Evolutionary conservation across 2,797 vertebrate genomes (phyloP).

Genomic region (Loriculus beryllinus): DNA sequence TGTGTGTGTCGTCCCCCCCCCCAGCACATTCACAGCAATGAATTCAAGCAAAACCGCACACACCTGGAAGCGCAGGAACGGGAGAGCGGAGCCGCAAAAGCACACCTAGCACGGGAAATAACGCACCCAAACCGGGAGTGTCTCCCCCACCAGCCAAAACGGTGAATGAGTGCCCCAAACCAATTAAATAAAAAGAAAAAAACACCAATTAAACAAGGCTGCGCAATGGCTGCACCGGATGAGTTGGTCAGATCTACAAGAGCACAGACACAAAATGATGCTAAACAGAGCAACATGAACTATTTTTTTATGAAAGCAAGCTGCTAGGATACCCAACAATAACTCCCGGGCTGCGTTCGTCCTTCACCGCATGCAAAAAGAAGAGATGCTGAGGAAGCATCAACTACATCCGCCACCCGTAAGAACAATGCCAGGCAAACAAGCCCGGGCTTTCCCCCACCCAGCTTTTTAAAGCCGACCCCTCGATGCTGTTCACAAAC

Average conservation of each 20-base stretch:
- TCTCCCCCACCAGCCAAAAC: background rate
- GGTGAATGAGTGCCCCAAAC: background rate
- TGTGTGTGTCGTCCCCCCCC: background rate
- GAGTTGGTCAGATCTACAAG: background rate
- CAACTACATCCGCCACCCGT: background rate
- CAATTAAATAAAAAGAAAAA: background rate
- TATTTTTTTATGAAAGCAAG: background rate
- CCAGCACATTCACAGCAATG: background rate
- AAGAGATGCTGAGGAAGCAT: background rate
- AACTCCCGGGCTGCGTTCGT: background rate
- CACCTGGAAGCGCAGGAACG: background rate
- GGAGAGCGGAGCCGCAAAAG: background rate
- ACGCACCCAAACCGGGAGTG: background rate
- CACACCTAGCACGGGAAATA: slow-evolving; percentile 5
- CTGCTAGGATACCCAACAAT: background rate
- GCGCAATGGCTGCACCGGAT: background rate
- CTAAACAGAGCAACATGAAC: background rate
- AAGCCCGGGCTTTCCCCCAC: background rate
- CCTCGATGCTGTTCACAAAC: background rate
- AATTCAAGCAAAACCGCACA: slow-evolving; percentile 1
- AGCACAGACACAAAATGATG: background rate
- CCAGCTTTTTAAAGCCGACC: background rate
- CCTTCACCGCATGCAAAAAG: background rate
- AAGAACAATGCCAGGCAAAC: slow-evolving; percentile 10
- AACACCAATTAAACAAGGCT: background rate